Evolutionary conservation across 2,797 vertebrate species (phyloP), one percentile per base, ranked within the genome.

Genomic region (Tragopan temminckii): DNA sequence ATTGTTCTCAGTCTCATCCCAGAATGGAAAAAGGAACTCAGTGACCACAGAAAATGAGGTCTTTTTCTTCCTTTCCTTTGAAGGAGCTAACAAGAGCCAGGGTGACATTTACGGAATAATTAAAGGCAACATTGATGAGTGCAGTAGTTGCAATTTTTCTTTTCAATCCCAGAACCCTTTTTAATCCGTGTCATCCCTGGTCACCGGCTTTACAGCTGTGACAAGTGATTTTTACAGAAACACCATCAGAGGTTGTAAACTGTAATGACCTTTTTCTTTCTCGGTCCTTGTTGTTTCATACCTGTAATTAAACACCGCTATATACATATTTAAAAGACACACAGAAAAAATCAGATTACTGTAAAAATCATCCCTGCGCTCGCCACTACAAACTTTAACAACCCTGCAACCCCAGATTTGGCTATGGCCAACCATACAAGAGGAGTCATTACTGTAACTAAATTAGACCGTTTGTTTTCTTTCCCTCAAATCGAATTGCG

Each of bases 381-480:
- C 94, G 11, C 83, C 43, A 82, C 70, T 68, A 89, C 88, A 66
- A 94, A 90, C 90, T 90, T 63, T 40, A 96, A 93, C 95, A 97
- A 94, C 95, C 80, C 86, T 70, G 90, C 88, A 96, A 95, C 90
- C 88, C 84, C 90, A 81, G 92, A 48, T 84, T 93, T 69, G 71
- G 96, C 96, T 85, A 93, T 84, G 96, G 97, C 97, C 97, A 97
- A 67, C 97, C 96, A 66, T 62, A 94, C 97, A 95, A 97, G 96
- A 96, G 96, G 96, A 98, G 95, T 98, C 97, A 98, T 98, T 97
- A 98, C 98, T 97, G 98, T 98, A 98, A 98, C 97, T 97, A 98
- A 98, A 98, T 98, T 97, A 98, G 97, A 96, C 97, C 97, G 95
- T 98, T 98, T 98, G 97, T 98, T 98, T 98, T 97, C 97, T 82